Base-by-base conservation (phyloP, 2,888 invertebrate species). In the Nebria salina region DNA sequence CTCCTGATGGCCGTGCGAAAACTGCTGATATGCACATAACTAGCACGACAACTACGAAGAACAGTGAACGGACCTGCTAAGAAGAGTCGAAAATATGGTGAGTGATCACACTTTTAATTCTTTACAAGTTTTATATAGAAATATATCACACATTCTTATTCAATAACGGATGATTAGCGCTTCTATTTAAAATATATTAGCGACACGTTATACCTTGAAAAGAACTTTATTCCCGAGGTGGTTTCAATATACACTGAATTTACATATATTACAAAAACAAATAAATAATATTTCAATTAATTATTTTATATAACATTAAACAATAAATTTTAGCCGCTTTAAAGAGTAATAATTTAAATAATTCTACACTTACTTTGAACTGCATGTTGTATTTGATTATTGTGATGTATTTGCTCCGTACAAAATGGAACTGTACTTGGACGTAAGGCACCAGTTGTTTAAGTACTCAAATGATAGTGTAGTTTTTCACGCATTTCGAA, bases 401-500 rank as follows among this genome's bases (percentile, higher is more conserved):
- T 15, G 73, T 79, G 34, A 34, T 34, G 72, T 65, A 20, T 42
- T 73, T 78, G 75, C 72, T 72, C 72, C 75, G 54, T 43, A 26
- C 25, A 68, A 66, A 79, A 72, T 79, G 75, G 68, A 79, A 79
- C 79, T 79, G 79, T 79, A 54, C 43, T 75, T 66, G 11, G n/a
- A 26, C 15, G 41, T 42, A 42, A 25, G 11, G 7, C 26, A 25
- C 34, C 15, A 34, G 41, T 42, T 34, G 64, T 65, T 80, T 80
- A 80, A 80, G 75, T 80, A 80, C 80, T 70, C 26, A 64, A 80
- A 41, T 43, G 13, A 64, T n/a, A 15, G 43, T 54, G 75, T 43
- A 64, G 75, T 80, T 80, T 80, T 80, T 80, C 80, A 70, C 68
- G 66, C 64, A 20, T 25, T 80, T 80, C 66, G 80, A 80, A 80